Base-by-base conservation (phyloP, 2,888 invertebrate genomes). In the Dolomedes plantarius region DNA sequence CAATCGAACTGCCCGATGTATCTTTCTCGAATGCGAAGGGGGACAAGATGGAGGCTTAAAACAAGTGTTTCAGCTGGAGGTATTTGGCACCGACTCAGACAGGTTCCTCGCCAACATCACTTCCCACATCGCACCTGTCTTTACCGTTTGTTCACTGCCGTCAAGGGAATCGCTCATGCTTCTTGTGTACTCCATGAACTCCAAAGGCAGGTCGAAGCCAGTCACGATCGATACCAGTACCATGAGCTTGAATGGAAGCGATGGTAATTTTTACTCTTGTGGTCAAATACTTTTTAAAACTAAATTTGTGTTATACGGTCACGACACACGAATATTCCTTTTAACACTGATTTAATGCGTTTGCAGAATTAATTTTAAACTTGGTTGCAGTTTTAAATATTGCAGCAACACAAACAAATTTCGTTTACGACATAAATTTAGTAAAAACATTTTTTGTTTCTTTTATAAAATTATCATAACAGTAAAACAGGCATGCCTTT, bases 161-260 rank as follows among this genome's bases (percentile, higher is more conserved):
- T 94, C 96, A 0, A 96, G 96, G 0, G 93, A 93, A 88, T 94
- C 94, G 72, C 96, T 96, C 90, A 94, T 95, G n/a, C 94, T 95
- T 0, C 94, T 94, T 28, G 94, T 96, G 2, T 94, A 94, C 90
- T 95, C 96, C 0, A 95, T 94, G 91, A 96, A 96, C 90, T 94
- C 94, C 71, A 96, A 96, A 91, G 96, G 96, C 5, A 93, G 95
- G 82, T 96, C 96, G 64, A 96, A 96, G 90, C 94, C 96, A 0
- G 94, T 95, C 86, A 94, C 95, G 1, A 92, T 97, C 16, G 94
- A 95, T 90, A 56, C 74, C 13, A 74, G 74, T 29, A 81, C 73
- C 11, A 69, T 56, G 28, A 56, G 62, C 16, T 39, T 41, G 23
- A 62, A 69, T 46, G 75, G 68, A 7, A 36, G 11, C n/a, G 56